phyloP scores from a whole-genome alignment of 2,113 vertebrate species.

The Vireo altiloquus region DNA sequence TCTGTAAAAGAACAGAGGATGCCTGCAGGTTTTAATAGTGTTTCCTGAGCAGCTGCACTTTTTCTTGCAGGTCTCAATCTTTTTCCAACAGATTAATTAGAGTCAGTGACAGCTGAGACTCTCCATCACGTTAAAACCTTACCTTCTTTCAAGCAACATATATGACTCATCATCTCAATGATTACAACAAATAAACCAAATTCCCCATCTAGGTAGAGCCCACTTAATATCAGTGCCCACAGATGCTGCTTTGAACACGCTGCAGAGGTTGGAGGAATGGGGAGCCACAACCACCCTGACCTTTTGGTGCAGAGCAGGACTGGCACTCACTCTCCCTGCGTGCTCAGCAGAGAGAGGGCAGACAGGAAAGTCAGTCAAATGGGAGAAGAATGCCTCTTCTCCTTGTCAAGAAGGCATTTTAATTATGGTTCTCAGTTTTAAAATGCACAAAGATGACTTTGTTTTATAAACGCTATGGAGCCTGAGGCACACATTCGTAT shows the following conservation, averaged over 20 bases:
- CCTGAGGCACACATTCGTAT: neutral
- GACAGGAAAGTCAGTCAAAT: neutral
- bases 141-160: constrained; percentile 7
- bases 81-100: neutral
- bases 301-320: neutral
- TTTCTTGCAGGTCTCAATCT: neutral
- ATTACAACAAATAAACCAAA: constrained; percentile 30
- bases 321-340: no score
- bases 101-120: constrained; percentile 6
- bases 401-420: neutral
- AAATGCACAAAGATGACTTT: neutral
- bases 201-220: constrained; percentile 28
- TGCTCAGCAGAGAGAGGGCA: neutral
- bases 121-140: neutral
- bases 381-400: neutral
- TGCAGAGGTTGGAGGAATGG: neutral
- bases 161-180: constrained; percentile 25
- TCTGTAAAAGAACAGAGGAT: neutral
- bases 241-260: neutral
- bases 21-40: neutral
- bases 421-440: neutral
- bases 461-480: neutral
- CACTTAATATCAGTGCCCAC: neutral
- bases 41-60: neutral
- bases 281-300: neutral